Conservation (phyloP, 2,113 vertebrate genomes). For the Pygoscelis adeliae region DNA sequence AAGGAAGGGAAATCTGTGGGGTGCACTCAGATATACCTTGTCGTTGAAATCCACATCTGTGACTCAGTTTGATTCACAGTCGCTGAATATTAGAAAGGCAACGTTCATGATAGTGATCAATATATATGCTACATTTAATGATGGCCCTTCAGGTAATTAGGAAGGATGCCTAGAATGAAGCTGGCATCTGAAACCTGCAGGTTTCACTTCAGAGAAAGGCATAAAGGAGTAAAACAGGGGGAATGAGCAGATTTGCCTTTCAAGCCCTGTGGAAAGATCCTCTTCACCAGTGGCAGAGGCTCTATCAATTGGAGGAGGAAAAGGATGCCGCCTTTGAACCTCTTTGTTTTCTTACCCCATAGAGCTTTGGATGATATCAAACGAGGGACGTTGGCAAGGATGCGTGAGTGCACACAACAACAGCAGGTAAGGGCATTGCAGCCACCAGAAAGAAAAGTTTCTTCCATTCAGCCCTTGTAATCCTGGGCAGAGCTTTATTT, state of each 20-base stretch:
- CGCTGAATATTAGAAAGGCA: conserved; percentile 17
- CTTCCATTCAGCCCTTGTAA: conserved; percentile 17
- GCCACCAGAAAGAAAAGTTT: neutral
- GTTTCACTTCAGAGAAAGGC: conserved; percentile 35
- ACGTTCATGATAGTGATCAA: conserved; percentile 2
- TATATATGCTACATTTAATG: conserved; percentile 18
- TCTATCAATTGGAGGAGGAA: neutral
- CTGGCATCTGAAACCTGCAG: conserved; percentile 51
- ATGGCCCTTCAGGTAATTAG: conserved; percentile 48
- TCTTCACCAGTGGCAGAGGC: neutral
- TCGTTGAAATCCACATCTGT: conserved; percentile 45
- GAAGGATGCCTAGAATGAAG: conserved; percentile 50
- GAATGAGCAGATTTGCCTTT: neutral
- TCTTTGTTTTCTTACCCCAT: neutral
- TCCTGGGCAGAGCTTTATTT: conserved; percentile 33
- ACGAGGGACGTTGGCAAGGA: rapidly evolving
- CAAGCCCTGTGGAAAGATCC: neutral
- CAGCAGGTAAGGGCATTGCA: neutral
- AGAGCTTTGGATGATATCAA: neutral
- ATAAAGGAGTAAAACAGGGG: conserved; percentile 3
- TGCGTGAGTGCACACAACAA: neutral
- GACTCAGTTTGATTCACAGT: conserved; percentile 46
- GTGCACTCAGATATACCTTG: neutral
- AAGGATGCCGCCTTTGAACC: neutral
- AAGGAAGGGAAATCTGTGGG: conserved; percentile 8